A percentile compares a stretch with the other conserved stretches of the same genome.
phyloP scores from a whole-genome alignment of 2,797 vertebrate genomes.

The Dipus sagitta region DNA sequence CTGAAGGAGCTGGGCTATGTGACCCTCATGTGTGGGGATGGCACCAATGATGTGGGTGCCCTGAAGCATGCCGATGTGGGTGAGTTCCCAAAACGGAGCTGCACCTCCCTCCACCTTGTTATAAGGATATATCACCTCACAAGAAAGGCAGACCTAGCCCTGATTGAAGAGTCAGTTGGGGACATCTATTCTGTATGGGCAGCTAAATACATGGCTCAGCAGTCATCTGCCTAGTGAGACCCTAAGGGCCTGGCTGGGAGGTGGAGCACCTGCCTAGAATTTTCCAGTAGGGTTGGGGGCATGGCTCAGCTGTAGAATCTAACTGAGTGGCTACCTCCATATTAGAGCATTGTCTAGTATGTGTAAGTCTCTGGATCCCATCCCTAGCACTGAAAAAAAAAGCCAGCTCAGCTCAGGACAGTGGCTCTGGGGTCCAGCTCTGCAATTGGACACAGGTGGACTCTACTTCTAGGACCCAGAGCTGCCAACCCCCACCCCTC shows the following conservation, averaged over 20 bases:
- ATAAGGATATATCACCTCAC: not conserved
- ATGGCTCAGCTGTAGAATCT: not conserved
- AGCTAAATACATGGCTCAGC: too few species aligned
- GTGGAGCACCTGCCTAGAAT: not conserved
- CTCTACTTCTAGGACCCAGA: not conserved
- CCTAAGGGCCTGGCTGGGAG: not conserved
- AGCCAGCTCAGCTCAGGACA: not conserved
- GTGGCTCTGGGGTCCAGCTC: too few species aligned
- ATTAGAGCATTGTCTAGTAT: not conserved
- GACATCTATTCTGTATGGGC: too few species aligned
- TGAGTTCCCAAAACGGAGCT: constrained; percentile 83
- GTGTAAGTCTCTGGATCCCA: not conserved
- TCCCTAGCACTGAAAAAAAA: not conserved
- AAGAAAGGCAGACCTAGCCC: not conserved
- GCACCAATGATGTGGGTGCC: constrained; percentile 98
- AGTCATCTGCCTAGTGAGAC: too few species aligned
- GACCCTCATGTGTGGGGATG: constrained; percentile 98
- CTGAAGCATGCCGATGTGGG: constrained; percentile 98
- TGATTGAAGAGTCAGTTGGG: not conserved
- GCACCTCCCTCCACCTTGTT: not conserved
- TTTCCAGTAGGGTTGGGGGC: not conserved
- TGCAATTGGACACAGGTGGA: not conserved
- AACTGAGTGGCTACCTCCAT: too few species aligned
- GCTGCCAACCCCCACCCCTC: not conserved
- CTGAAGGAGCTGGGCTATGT: constrained; percentile 95